phyloP scores from a whole-genome alignment of 2,113 vertebrate genomes.

The Dissostichus mawsoni region DNA sequence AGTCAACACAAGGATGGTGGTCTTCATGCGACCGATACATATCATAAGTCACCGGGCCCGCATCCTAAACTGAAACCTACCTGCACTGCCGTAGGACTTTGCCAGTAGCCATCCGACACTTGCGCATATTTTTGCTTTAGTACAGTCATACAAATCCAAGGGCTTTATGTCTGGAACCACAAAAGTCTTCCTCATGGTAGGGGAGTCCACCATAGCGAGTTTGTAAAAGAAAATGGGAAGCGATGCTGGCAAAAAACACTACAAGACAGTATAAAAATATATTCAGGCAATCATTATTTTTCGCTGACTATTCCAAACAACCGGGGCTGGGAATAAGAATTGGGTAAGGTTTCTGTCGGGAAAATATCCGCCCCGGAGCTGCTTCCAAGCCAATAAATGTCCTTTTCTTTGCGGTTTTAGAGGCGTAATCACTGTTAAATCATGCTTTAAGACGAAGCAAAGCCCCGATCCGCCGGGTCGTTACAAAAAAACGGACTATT shows the following conservation, averaged over 20 bases:
- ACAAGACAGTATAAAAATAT: conserved; percentile 41
- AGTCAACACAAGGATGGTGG: conserved; percentile 22
- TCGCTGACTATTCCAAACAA: conserved; percentile 63
- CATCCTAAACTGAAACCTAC: conserved; percentile 76
- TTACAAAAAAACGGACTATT: conserved; percentile 60
- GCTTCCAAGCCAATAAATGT: conserved; percentile 49
- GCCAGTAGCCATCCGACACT: conserved; percentile 92
- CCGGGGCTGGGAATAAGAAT: conserved; percentile 72
- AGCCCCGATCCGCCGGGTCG: conserved; percentile 24
- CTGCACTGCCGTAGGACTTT: conserved; percentile 90
- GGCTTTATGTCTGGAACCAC: conserved; percentile 92
- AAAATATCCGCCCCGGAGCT: conserved; percentile 70
- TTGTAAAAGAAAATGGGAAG: conserved; percentile 46
- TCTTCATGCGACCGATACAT: not conserved
- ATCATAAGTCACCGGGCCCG: conserved; percentile 23
- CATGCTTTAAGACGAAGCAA: conserved; percentile 1
- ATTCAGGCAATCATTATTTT: conserved; percentile 78
- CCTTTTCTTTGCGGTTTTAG: conserved; percentile 31
- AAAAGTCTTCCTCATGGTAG: conserved; percentile 90
- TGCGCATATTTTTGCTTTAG: conserved; percentile 90
- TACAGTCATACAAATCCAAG: conserved; percentile 91
- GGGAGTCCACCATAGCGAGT: conserved; percentile 89
- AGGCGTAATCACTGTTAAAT: conserved; percentile 16
- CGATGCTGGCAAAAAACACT: conserved; percentile 34
- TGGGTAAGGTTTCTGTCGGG: conserved; percentile 64